Base-by-base conservation (phyloP, 2,797 vertebrate genomes). In the Kryptopterus vitreolus region DNA sequence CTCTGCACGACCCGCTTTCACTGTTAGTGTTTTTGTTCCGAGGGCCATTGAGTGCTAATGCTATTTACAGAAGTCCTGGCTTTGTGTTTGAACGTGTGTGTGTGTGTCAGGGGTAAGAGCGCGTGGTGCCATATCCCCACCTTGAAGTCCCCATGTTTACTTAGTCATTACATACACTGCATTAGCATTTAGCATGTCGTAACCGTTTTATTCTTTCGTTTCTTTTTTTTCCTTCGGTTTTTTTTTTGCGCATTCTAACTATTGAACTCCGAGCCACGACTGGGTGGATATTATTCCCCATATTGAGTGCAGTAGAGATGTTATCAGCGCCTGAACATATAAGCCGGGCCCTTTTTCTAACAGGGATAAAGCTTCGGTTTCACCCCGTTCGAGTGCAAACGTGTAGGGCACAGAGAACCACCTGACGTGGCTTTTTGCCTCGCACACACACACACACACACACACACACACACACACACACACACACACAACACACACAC, bases 281-380 rank as follows among this genome's bases (percentile, higher is more conserved):
- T 83, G 77, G 68, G 79, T 86, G 86, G 90, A 88, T 90, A 90
- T 90, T 85, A 83, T 91, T 92, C 91, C 91, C 89, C 89, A 84
- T 91, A 87, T 91, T 90, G 90, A 87, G 89, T 91, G 91, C 38
- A 89, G 89, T 84, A 87, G 88, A 84, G 92, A 93, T 94, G 86
- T 89, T 93, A 93, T 94, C 93, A 91, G 87, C 83, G 88, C 87
- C 79, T 86, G 38, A 89, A 88, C 89, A 88, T 89, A 90, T 91
- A 92, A 93, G 92, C 90, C 85, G 82, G 85, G 87, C 88, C 89
- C 90, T 88, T 90, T 90, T 90, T 92, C 90, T 89, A 89, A 83
- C 83, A 85, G 85, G 91, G 92, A 92, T 92, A 91, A 93, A 91
- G 91, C 85, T 93, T 91, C 77, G 82, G 89, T 94, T 94, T 92